These are phyloP conservation scores for Benitochromis conjunctus DNA, from an alignment of 2,113 vertebrate genomes.

Conservation along the genomic window DNA sequence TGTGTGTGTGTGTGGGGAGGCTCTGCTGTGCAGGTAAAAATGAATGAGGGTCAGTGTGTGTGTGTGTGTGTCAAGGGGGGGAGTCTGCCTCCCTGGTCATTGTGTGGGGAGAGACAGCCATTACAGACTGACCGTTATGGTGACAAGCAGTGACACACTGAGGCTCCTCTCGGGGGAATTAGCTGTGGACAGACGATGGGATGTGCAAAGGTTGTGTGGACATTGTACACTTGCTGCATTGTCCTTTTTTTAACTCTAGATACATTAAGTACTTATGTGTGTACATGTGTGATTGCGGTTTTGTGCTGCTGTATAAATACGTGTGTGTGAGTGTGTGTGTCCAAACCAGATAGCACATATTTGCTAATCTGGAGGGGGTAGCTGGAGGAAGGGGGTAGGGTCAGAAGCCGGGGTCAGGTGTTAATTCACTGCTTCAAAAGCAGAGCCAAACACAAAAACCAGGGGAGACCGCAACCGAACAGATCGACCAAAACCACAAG, in stretches of 20 bases:
- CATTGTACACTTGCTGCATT: not conserved
- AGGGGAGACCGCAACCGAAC: not conserved
- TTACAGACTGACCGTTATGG: constrained; percentile 62
- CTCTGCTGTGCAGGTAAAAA: constrained; percentile 45
- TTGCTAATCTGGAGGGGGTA: constrained; percentile 63
- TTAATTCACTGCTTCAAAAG: constrained; percentile 66
- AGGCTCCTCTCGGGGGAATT: constrained; percentile 48
- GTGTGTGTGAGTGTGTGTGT: constrained; percentile 24
- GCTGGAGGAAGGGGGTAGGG: constrained; percentile 45
- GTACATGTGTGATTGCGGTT: constrained; percentile 19
- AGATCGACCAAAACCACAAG: constrained; percentile 21
- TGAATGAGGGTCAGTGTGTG: constrained; percentile 30
- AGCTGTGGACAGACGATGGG: constrained; percentile 25
- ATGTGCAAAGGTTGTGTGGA: constrained; percentile 47
- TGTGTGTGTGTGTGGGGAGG: not conserved
- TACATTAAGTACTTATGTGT: constrained; percentile 19
- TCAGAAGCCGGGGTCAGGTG: constrained; percentile 65
- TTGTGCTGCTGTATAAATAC: not conserved
- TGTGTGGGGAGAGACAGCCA: constrained; percentile 47
- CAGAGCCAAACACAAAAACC: constrained; percentile 35
- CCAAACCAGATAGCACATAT: constrained; percentile 48
- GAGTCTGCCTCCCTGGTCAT: constrained; percentile 33
- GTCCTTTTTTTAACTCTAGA: constrained; percentile 17
- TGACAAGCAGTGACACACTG: constrained; percentile 55
- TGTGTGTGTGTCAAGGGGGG: not conserved